Evolutionary conservation across 2,888 invertebrate species (phyloP), one percentile per base, ranked within the genome.

Genomic region (Himalopsyche japonica): DNA sequence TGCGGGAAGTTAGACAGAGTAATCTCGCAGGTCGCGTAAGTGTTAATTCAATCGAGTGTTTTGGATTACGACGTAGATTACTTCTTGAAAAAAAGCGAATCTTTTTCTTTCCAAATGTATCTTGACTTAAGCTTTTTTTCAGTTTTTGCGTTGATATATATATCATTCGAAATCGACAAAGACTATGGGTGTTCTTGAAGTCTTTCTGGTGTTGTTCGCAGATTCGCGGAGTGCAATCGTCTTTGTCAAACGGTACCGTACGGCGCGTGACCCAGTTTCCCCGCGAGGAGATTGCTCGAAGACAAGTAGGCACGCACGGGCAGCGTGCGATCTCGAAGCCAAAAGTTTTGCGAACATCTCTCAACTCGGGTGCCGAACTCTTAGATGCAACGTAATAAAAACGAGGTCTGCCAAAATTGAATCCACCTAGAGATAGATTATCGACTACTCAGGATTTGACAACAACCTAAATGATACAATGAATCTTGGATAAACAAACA

Each of bases 181-280:
- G 30, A 70, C 27, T 70, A 15, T 24, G 43, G 20, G 3, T 5
- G 5, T 70, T 70, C 70, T 20, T 6, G 30, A 30, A 15, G 24
- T 70, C 70, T 30, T 70, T 70, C 30, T 70, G 64, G 7, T 27
- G 64, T 3, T 24, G 30, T 3, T 12, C 24, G 57, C 57, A 43
- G 43, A 43, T 43, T 3, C 43, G 20, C n/a, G 57, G 24, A 27
- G 64, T 64, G 7, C 10, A 27, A 30, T 30, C 27, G 27, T 70
- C 70, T 24, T 70, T 70, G 70, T 70, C 70, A 30, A 70, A 70
- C 70, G 70, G 77, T 77, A 77, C 77, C 77, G 77, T 77, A 77
- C 77, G 30, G 32, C 76, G 77, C 37, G 20, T 77, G 77, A 77
- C 77, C 77, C 77, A 77, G 77, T 37, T n/a, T 77, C n/a, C 70